These are phyloP conservation scores for Nibea albiflora DNA, from an alignment of 2,113 vertebrate species.

Conservation along the genomic window DNA sequence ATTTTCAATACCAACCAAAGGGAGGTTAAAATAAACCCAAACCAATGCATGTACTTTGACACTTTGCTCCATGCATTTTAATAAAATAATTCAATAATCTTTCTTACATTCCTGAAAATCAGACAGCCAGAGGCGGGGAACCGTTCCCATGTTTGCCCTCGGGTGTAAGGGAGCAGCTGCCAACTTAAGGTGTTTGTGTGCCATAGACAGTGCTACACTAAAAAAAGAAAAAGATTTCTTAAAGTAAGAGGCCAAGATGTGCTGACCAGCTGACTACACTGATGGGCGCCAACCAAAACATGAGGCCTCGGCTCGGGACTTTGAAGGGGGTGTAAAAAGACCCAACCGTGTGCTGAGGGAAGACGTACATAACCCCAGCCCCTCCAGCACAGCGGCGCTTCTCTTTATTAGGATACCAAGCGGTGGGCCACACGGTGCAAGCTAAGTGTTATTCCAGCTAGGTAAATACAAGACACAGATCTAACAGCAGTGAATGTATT, in stretches of 20 bases:
- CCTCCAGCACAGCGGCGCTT: conserved; percentile 50
- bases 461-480: conserved; percentile 74
- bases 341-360: conserved; percentile 38
- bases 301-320: conserved; percentile 50
- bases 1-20: background rate
- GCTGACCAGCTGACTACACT: conserved; percentile 73
- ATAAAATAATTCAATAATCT: conserved; percentile 23
- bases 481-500: conserved; percentile 69
- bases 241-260: conserved; percentile 64
- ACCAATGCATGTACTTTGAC: conserved; percentile 12
- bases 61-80: conserved; percentile 23
- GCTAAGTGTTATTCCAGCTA: conserved; percentile 82
- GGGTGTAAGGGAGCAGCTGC: conserved; percentile 17
- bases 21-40: background rate
- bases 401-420: conserved; percentile 66
- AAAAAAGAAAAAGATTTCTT: conserved; percentile 11
- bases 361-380: conserved; percentile 69
- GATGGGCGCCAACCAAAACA: conserved; percentile 72
- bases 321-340: conserved; percentile 30
- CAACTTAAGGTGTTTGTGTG: conserved; percentile 54
- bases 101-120: conserved; percentile 20
- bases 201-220: conserved; percentile 37
- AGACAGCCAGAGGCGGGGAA: conserved; percentile 17
- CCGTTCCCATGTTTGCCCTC: conserved; percentile 40
- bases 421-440: conserved; percentile 37